Percentiles rank a stretch among this genome's conserved stretches.
phyloP scores from a whole-genome alignment of 53 echinoderm and acorn worm genomes.

The Paelopatides confundens region DNA sequence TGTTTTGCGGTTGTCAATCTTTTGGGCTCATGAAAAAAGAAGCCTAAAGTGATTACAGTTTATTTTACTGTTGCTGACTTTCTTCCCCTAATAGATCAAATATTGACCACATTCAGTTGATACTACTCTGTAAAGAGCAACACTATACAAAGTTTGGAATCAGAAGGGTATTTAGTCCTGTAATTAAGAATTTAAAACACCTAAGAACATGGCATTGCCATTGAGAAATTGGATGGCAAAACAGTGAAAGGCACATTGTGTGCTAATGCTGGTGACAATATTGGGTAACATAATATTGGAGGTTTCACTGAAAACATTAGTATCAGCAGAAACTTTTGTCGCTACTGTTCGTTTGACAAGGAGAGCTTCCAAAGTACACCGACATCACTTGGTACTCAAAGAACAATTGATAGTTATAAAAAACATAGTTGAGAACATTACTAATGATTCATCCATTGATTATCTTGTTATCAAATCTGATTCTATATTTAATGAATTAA shows the following conservation, averaged over 20 bases:
- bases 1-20: conserved; percentile 60
- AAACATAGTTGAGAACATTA: conserved; percentile 18
- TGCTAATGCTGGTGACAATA: conserved; percentile 53
- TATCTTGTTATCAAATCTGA: conserved; percentile 76
- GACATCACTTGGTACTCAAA: conserved; percentile 41
- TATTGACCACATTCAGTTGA: conserved; percentile 60
- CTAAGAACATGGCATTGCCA: conserved; percentile 32
- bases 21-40: conserved; percentile 53
- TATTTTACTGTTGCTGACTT: conserved; percentile 39
- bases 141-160: conserved; percentile 44
- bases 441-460: background rate
- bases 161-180: conserved; percentile 15
- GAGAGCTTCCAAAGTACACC: background rate
- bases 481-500: conserved; percentile 62
- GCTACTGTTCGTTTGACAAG: conserved; percentile 43
- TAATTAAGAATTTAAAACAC: conserved; percentile 50
- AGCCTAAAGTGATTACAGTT: conserved; percentile 18
- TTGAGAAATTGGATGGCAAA: conserved; percentile 47
- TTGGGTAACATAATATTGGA: conserved; percentile 59
- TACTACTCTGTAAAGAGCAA: conserved; percentile 47
- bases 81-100: conserved; percentile 52
- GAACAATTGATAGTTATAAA: conserved; percentile 57
- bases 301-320: conserved; percentile 56
- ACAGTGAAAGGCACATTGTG: conserved; percentile 55
- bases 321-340: conserved; percentile 30